A percentile compares a stretch with the other conserved stretches of the same genome.
Conservation (phyloP, 2,888 invertebrate genomes). For the Tachina fera region DNA sequence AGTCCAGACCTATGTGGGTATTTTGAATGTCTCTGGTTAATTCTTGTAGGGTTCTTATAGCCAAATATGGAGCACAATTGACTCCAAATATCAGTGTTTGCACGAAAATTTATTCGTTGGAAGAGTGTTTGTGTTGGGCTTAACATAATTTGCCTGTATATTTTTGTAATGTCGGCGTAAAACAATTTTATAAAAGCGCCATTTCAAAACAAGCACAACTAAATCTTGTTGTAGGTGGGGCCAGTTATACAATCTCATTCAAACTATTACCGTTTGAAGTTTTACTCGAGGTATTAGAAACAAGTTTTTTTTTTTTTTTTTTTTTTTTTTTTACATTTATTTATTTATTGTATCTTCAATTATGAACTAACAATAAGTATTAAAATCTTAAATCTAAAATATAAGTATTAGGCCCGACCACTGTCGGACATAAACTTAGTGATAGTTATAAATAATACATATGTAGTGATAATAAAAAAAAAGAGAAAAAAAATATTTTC, state of each 20-base stretch:
- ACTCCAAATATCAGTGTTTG: neutral
- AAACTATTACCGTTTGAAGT: neutral
- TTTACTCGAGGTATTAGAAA: neutral
- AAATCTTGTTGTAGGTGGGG: neutral
- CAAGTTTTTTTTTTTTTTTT: too few species aligned
- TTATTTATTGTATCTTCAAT: too few species aligned
- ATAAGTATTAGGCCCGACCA: too few species aligned
- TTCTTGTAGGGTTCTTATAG: constrained; percentile 22
- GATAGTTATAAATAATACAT: too few species aligned
- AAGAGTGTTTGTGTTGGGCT: constrained; percentile 5
- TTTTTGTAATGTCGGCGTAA: constrained; percentile 47
- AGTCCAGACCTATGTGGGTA: neutral
- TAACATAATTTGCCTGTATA: constrained; percentile 43
- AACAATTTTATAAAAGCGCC: constrained; percentile 27
- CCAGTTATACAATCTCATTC: neutral
- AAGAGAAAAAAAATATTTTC: too few species aligned
- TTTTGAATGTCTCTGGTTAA: constrained; percentile 2
- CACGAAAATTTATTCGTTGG: constrained; percentile 1
- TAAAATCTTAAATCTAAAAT: too few species aligned
- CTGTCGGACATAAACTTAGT: too few species aligned
- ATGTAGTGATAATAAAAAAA: too few species aligned
- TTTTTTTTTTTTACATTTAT: too few species aligned
- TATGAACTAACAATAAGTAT: too few species aligned
- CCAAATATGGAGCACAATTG: neutral
- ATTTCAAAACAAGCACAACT: constrained; percentile 17